Evolutionary conservation across 2,113 vertebrate species (phyloP).

Genomic region (Xiphorhynchus elegans): DNA sequence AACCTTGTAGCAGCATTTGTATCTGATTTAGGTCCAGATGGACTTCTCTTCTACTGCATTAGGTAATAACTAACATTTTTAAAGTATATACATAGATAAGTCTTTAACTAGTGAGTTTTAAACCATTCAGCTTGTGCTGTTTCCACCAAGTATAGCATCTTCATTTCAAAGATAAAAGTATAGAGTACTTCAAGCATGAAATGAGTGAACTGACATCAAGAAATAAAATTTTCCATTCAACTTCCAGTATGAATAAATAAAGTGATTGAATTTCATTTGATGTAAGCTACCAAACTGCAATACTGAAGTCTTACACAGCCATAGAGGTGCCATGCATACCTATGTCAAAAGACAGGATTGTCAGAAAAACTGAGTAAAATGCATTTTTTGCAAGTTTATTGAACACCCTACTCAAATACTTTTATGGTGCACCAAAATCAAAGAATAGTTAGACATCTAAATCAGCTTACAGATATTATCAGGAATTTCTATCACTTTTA

Average conservation of each 20-base stretch:
- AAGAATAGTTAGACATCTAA: not conserved
- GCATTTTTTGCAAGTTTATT: not conserved
- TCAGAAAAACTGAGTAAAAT: not conserved
- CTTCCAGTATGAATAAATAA: conserved; percentile 22
- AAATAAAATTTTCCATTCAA: conserved; percentile 38
- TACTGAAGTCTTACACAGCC: not conserved
- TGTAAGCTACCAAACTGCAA: not conserved
- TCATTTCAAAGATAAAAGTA: conserved; percentile 18
- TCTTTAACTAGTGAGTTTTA: not conserved
- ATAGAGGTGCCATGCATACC: not conserved
- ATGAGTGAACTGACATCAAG: conserved; percentile 23
- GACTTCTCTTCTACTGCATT: not conserved
- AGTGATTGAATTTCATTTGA: conserved; percentile 12
- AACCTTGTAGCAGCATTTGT: not conserved
- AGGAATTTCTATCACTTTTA: not conserved
- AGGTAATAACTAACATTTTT: not conserved
- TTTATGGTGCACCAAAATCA: not conserved
- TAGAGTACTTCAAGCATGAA: conserved; percentile 19
- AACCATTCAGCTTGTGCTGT: not conserved
- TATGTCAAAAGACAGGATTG: not conserved
- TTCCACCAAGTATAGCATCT: not conserved
- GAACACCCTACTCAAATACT: not conserved
- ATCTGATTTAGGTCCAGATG: not conserved
- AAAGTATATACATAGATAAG: not conserved
- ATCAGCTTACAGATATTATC: not conserved